Base-by-base conservation (phyloP, 2,888 invertebrate genomes). In the Spicauda simplicius region DNA sequence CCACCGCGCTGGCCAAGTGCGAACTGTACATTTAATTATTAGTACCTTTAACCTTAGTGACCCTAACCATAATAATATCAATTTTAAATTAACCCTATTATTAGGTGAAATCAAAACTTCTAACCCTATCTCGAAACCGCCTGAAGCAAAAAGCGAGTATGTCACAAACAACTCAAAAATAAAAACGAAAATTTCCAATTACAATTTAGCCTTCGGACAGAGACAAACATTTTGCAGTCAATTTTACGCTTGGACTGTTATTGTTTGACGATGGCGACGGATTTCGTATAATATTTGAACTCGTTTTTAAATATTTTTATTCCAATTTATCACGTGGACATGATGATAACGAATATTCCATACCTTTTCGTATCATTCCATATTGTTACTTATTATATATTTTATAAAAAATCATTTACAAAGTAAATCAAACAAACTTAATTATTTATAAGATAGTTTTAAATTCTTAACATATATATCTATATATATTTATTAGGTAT, bases 151-250 rank as follows among this genome's bases (percentile, higher is more conserved):
- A 68, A 48, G 25, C 68, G 59, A 58, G 66, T 71, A 71, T 66
- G 71, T 73, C 73, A 71, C 66, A 68, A 69, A 50, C 71, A 69
- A 70, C 54, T 65, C 69, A 70, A 70, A 74, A 75, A 75, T 70
- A 70, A 75, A 74, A 73, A 69, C 63, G 68, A 69, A 71, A 75
- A 72, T 69, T 71, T 71, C 70, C 72, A 75, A 76, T 76, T 73
- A 76, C 72, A 74, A 72, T 72, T 71, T 73, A 68, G 73, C 73
- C 73, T 69, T 74, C 70, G 76, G 74, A 72, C 71, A 73, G 70
- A 73, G 70, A 73, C 74, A 76, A 74, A 76, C 73, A 74, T 73
- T 58, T 45, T 48, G n/a, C 45, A 48, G 45, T 14, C 58, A 58
- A 58, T 58, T 58, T 58, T 58, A 48, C 25, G 58, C n/a, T 48